Evolutionary conservation across 2,888 invertebrate species (phyloP).

Genomic region (Euspilapteryx auroguttella): DNA sequence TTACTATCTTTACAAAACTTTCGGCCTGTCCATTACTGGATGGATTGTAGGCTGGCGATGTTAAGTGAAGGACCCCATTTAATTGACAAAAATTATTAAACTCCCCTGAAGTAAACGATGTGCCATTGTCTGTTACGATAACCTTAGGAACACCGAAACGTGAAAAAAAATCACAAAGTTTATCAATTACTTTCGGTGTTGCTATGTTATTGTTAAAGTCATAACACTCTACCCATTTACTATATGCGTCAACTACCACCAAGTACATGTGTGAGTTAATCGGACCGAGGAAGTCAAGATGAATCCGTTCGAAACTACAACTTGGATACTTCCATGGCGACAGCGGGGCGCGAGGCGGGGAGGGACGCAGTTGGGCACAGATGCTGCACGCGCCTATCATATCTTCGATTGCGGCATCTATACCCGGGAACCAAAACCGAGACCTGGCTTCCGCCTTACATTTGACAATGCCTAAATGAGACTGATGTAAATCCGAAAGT

Average conservation of each 20-base stretch:
- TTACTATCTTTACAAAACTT: conserved; percentile 12
- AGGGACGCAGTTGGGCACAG: conserved; percentile 6
- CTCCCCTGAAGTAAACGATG: conserved; percentile 9
- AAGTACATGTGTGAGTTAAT: conserved; percentile 6
- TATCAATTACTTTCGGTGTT: conserved; percentile 9
- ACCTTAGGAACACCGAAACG: conserved; percentile 10
- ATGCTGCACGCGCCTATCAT: conserved; percentile 5
- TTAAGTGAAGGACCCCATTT: conserved; percentile 11
- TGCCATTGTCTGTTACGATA: conserved; percentile 12
- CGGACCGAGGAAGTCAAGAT: conserved; percentile 11
- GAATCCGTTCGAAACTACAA: conserved; percentile 8
- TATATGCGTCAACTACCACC: conserved; percentile 8
- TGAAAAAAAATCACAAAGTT: conserved; percentile 11
- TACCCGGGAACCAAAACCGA: conserved; percentile 8
- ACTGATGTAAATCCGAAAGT: conserved; percentile 3
- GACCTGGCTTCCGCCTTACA: conserved; percentile 8
- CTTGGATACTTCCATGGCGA: conserved; percentile 5
- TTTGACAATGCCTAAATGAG: conserved; percentile 6
- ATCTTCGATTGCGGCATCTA: conserved; percentile 7
- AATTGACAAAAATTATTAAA: conserved; percentile 10
- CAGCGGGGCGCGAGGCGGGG: conserved; percentile 6
- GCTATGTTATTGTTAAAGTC: conserved; percentile 4
- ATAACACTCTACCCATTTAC: conserved; percentile 10
- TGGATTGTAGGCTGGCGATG: conserved; percentile 12
- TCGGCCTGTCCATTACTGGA: conserved; percentile 13